Percentiles rank a stretch among this genome's conserved stretches.
phyloP scores from a whole-genome alignment of 2,797 vertebrate genomes.

The Echeneis naucrates region DNA sequence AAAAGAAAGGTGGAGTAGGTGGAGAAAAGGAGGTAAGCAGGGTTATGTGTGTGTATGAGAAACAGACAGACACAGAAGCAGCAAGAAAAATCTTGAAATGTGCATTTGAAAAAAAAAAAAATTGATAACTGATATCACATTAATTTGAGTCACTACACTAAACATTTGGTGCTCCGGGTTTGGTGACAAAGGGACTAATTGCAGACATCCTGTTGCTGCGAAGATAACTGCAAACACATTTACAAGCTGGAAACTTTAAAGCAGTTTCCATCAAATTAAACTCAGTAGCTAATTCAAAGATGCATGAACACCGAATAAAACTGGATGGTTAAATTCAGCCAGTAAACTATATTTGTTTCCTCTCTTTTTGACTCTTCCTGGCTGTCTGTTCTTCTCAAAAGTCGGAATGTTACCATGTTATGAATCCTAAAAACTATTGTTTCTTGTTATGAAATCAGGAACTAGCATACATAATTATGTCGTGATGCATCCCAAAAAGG shows the following conservation, averaged over 20 bases:
- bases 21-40: neutral
- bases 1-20: slow-evolving; percentile 2
- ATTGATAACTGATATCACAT: neutral
- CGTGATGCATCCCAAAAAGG: slow-evolving; percentile 11
- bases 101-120: neutral
- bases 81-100: slow-evolving; percentile 16
- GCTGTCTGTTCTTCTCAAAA: neutral
- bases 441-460: neutral
- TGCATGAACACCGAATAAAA: neutral
- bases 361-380: neutral
- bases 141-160: neutral
- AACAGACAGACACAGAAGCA: neutral
- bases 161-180: neutral
- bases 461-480: slow-evolving; percentile 13
- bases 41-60: slow-evolving; percentile 12
- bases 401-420: neutral
- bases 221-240: neutral
- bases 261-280: neutral
- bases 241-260: neutral
- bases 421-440: neutral
- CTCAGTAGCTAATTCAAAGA: neutral
- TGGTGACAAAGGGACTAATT: neutral
- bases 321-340: neutral
- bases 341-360: neutral
- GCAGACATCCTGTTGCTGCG: neutral